These are phyloP conservation scores for Bradypodion pumilum DNA, from an alignment of 2,797 vertebrate genomes.

Conservation along the genomic window DNA sequence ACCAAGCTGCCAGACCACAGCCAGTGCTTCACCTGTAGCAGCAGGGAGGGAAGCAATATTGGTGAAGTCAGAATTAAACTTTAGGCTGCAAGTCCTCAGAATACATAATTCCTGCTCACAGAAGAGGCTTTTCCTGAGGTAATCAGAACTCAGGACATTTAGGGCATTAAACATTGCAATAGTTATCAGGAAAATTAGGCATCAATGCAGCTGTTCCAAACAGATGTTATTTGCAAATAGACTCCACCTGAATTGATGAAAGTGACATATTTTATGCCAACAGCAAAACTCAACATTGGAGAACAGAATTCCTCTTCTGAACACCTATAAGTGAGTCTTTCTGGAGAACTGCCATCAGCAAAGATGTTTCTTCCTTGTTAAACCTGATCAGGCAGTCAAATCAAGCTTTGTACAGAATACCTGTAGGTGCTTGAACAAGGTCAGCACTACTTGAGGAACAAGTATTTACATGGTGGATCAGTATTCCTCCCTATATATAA, in stretches of 20 bases:
- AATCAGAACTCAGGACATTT: too few species aligned
- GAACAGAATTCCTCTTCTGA: too few species aligned
- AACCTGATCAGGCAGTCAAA: conserved; percentile 4
- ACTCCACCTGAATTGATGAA: not conserved
- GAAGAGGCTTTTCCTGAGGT: too few species aligned
- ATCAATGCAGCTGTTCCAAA: not conserved
- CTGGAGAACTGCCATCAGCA: not conserved
- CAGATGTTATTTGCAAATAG: not conserved
- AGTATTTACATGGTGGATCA: not conserved
- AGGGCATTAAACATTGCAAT: too few species aligned
- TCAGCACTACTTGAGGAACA: conserved; percentile 2
- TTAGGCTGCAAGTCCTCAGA: too few species aligned
- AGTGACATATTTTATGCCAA: not conserved
- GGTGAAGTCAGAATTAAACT: too few species aligned
- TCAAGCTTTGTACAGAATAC: not conserved
- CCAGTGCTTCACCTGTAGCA: too few species aligned
- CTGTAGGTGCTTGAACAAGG: not conserved
- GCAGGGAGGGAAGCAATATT: too few species aligned
- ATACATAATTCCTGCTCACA: too few species aligned
- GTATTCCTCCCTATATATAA: not conserved
- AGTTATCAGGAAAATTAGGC: not conserved
- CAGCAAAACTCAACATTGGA: not conserved
- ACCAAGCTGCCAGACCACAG: too few species aligned
- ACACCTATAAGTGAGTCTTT: not conserved
- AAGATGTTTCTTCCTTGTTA: not conserved